These are phyloP conservation scores for Melieria picta DNA, from an alignment of 2,888 invertebrate species.

Conservation along the genomic window DNA sequence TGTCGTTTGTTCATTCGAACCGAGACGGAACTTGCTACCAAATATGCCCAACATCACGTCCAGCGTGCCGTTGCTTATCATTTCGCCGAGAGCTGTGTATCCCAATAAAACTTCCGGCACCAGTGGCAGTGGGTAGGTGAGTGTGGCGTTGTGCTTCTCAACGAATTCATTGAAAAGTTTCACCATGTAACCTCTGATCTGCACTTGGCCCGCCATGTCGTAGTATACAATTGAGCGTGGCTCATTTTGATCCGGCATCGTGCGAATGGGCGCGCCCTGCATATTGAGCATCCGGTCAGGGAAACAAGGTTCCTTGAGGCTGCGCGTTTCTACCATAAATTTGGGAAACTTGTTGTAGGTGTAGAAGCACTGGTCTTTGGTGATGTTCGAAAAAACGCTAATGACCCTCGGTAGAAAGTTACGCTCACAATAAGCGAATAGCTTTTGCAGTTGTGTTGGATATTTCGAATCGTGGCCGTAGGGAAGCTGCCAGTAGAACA, in stretches of 20 bases:
- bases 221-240: slow-evolving; percentile 46
- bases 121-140: slow-evolving; percentile 24
- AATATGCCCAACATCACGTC: slow-evolving; percentile 1
- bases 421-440: slow-evolving; percentile 16
- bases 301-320: not conserved
- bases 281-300: slow-evolving; percentile 26
- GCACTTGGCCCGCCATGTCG: slow-evolving; percentile 22
- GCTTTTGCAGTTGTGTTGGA: not conserved
- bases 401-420: slow-evolving; percentile 25
- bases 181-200: slow-evolving; percentile 44
- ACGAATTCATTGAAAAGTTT: slow-evolving; percentile 45
- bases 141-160: slow-evolving; percentile 44
- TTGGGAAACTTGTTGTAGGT: slow-evolving; percentile 27
- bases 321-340: slow-evolving; percentile 11
- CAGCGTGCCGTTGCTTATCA: slow-evolving; percentile 1
- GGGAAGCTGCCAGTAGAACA: too few relatives aligned
- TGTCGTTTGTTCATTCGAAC: not conserved
- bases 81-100: not conserved
- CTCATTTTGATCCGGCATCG: slow-evolving; percentile 39
- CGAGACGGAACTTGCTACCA: not conserved
- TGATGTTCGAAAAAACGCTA: slow-evolving; percentile 22
- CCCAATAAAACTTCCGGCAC: not conserved
- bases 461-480: too few relatives aligned
- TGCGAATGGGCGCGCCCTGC: slow-evolving; percentile 20
- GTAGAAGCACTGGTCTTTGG: slow-evolving; percentile 7